Evolutionary conservation across 2,113 vertebrate genomes (phyloP).

Genomic region (Leiothrix lutea): DNA sequence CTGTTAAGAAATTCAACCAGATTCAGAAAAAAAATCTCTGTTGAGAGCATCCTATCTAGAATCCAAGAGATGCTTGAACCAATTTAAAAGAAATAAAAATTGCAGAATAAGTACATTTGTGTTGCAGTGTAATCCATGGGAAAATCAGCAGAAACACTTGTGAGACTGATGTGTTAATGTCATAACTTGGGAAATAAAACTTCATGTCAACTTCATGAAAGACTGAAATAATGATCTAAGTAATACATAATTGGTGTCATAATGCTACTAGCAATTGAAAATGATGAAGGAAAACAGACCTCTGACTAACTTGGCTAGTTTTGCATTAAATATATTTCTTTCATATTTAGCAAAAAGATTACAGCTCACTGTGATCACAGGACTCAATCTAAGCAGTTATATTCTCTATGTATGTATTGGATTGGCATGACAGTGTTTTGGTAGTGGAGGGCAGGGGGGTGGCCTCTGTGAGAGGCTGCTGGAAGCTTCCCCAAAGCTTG

Average conservation of each 20-base stretch:
- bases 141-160: background rate
- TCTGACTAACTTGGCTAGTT: background rate
- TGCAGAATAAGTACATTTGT: background rate
- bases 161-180: background rate
- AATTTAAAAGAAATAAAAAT: background rate
- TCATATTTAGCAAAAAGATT: background rate
- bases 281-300: background rate
- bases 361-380: background rate
- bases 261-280: background rate
- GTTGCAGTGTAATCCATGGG: background rate
- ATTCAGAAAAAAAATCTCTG: background rate
- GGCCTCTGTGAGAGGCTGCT: background rate
- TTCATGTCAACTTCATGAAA: background rate
- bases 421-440: background rate
- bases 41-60: background rate
- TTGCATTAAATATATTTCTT: background rate
- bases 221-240: background rate
- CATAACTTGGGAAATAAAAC: background rate
- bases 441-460: too few relatives aligned
- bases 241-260: background rate
- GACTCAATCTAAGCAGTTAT: background rate
- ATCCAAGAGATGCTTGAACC: background rate
- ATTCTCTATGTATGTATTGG: background rate
- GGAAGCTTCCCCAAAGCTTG: accelerated
- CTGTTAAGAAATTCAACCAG: background rate